phyloP scores from a whole-genome alignment of 2,888 invertebrate genomes.

The Tenthredo livida region DNA sequence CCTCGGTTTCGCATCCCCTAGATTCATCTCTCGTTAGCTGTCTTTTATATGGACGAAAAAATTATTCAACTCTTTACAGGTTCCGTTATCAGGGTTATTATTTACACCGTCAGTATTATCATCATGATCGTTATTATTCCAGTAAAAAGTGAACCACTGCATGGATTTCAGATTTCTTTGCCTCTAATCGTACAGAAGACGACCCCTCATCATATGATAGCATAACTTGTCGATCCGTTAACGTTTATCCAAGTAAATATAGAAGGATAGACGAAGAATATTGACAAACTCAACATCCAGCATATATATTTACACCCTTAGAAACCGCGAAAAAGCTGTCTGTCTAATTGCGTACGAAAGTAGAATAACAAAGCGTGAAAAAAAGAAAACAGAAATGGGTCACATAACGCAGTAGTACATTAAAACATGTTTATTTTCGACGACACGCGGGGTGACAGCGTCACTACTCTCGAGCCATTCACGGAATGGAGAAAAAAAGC shows the following conservation, averaged over 20 bases:
- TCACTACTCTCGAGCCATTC: neutral
- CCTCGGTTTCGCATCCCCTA: neutral
- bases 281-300: neutral
- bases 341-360: neutral
- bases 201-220: neutral
- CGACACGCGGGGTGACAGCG: conserved; percentile 10
- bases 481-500: neutral
- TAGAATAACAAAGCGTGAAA: neutral
- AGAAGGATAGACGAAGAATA: no score
- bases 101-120: neutral
- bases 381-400: neutral
- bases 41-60: neutral
- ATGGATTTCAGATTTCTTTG: neutral
- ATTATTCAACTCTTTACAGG: neutral
- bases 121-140: neutral
- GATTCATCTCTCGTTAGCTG: conserved; percentile 26
- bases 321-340: neutral
- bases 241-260: no score
- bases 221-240: neutral
- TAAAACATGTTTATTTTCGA: conserved; percentile 10
- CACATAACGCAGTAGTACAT: neutral
- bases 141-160: neutral
- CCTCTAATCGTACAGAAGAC: neutral
- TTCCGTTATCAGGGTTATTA: neutral
- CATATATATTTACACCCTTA: neutral